These are phyloP conservation scores for Aurelia aurita DNA, from an alignment of 30 jellyfish, hydroid and myxozoan genomes.

Conservation along the genomic window DNA sequence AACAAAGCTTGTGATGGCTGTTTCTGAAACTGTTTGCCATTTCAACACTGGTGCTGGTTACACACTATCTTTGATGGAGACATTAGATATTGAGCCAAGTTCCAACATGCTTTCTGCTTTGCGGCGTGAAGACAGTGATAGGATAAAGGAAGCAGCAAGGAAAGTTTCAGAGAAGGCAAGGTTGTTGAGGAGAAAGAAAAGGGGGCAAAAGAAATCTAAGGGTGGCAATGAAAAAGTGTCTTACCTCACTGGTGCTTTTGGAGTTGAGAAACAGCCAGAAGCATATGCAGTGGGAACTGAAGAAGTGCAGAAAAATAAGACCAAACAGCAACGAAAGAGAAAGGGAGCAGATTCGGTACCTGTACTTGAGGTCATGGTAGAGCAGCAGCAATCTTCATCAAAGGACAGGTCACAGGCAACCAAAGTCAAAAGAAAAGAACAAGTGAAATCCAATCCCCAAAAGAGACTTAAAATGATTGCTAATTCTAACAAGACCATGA, in stretches of 20 bases:
- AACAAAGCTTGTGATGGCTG: slow-evolving; percentile 20
- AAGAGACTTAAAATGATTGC: neutral
- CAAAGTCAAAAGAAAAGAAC: neutral
- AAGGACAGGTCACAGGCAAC: neutral
- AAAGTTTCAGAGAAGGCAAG: slow-evolving; percentile 13
- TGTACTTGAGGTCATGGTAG: neutral
- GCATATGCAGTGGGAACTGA: slow-evolving; percentile 1
- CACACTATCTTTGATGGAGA: neutral
- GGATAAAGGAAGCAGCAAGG: slow-evolving; percentile 7
- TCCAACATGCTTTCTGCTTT: slow-evolving; percentile 1
- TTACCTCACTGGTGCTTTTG: slow-evolving; percentile 33
- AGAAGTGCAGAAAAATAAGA: neutral
- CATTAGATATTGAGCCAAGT: neutral
- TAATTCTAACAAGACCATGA: neutral
- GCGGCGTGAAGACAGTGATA: neutral
- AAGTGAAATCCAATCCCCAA: neutral
- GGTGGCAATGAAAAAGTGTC: neutral
- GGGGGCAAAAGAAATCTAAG: slow-evolving; percentile 14
- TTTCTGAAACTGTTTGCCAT: slow-evolving; percentile 14
- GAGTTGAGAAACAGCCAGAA: slow-evolving; percentile 22
- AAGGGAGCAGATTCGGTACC: neutral
- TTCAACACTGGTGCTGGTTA: slow-evolving; percentile 12
- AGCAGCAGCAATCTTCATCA: neutral
- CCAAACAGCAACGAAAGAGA: neutral
- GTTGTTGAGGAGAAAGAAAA: slow-evolving; percentile 4